phyloP scores from a whole-genome alignment of 2,888 invertebrate genomes.

The Priocnemis perturbator region DNA sequence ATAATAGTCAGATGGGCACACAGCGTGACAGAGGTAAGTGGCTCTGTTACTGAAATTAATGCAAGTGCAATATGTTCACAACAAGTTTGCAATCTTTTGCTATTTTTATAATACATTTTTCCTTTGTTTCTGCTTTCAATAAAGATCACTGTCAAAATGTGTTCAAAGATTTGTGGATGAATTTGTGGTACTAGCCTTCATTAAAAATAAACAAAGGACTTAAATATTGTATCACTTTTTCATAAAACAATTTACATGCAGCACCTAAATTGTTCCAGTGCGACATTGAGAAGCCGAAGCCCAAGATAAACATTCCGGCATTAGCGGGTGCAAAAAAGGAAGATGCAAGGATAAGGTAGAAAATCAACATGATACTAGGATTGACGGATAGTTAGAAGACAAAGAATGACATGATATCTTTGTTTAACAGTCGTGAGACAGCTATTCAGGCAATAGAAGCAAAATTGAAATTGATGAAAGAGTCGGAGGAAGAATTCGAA shows the following conservation, averaged over 20 bases:
- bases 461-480: conserved; percentile 87
- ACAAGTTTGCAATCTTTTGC: not conserved
- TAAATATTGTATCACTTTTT: no score
- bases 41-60: not conserved
- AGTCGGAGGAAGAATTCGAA: conserved; percentile 83
- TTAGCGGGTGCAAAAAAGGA: conserved; percentile 80
- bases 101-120: not conserved
- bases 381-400: not conserved
- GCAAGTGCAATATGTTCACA: no score
- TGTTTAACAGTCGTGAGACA: conserved; percentile 80
- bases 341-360: conserved; percentile 77
- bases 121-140: not conserved
- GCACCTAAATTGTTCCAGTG: conserved; percentile 77
- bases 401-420: not conserved
- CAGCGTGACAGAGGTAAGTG: conserved; percentile 81
- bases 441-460: conserved; percentile 93
- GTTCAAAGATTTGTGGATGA: no score
- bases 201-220: no score
- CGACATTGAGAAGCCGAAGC: conserved; percentile 85
- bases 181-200: no score
- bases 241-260: conserved; percentile 3
- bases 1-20: conserved; percentile 90
- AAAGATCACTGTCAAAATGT: no score
- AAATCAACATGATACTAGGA: conserved; percentile 5
- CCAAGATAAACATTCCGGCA: conserved; percentile 86